These are phyloP conservation scores for Charadrius vociferus DNA, from an alignment of 2,113 vertebrate genomes.

Conservation along the genomic window DNA sequence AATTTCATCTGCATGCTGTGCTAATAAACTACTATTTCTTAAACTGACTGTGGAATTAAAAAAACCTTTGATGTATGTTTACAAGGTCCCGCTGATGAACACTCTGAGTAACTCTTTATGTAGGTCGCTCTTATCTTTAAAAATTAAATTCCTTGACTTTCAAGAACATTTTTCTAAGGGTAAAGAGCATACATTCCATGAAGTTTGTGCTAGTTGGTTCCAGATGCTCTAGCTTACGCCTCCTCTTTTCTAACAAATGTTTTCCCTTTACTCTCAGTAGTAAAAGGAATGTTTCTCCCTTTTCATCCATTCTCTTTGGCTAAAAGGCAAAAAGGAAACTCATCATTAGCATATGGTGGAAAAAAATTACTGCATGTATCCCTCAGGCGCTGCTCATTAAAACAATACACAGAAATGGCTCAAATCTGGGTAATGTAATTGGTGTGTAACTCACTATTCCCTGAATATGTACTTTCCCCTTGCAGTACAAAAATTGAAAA, in stretches of 20 bases:
- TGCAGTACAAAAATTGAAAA: neutral
- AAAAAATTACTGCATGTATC: constrained; percentile 31
- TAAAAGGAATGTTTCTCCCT: constrained; percentile 14
- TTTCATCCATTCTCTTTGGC: constrained; percentile 41
- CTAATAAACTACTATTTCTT: neutral
- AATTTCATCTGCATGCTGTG: neutral
- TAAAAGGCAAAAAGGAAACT: constrained; percentile 7
- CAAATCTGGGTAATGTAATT: neutral
- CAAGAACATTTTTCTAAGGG: neutral
- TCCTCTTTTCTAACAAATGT: constrained; percentile 17
- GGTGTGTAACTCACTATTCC: neutral
- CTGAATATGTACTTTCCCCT: neutral
- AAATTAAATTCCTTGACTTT: neutral
- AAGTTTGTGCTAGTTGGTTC: constrained; percentile 34
- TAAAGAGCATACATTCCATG: constrained; percentile 1
- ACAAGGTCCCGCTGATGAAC: neutral
- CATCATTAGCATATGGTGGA: constrained; percentile 40
- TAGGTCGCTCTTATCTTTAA: neutral
- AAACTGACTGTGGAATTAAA: neutral
- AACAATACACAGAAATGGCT: constrained; percentile 11
- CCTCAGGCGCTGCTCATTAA: constrained; percentile 8
- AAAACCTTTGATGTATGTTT: neutral
- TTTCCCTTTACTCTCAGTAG: constrained; percentile 31
- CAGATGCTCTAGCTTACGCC: constrained; percentile 50
- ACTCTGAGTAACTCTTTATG: neutral